Percentiles rank a stretch among this genome's conserved stretches.
Conservation (phyloP, 2,113 vertebrate genomes). For the Hippocampus zosterae region DNA sequence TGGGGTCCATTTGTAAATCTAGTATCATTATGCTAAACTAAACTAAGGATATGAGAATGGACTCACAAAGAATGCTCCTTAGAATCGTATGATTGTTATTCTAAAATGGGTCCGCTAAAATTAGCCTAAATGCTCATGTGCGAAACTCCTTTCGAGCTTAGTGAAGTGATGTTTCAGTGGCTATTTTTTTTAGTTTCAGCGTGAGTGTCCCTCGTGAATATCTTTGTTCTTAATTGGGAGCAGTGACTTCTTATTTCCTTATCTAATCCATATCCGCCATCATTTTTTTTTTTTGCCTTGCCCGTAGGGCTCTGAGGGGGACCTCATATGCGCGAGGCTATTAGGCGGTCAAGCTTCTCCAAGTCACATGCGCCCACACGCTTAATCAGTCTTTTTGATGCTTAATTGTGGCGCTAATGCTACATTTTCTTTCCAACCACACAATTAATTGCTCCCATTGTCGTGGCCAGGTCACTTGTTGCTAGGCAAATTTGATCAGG, state of each 20-base stretch:
- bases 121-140: not conserved
- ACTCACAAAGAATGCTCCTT: too few relatives aligned
- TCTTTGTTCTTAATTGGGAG: not conserved
- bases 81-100: too few relatives aligned
- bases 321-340: conserved; percentile 38
- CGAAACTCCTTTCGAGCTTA: not conserved
- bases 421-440: too few relatives aligned
- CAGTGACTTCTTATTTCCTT: not conserved
- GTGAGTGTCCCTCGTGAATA: not conserved
- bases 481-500: too few relatives aligned
- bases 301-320: not conserved
- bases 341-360: conserved; percentile 31
- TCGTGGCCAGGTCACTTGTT: too few relatives aligned
- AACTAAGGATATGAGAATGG: too few relatives aligned
- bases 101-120: not conserved
- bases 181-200: not conserved
- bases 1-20: too few relatives aligned
- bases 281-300: not conserved
- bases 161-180: not conserved
- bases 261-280: not conserved
- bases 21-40: too few relatives aligned
- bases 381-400: conserved; percentile 26
- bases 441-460: too few relatives aligned
- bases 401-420: conserved; percentile 13
- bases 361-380: conserved; percentile 23